Evolutionary conservation across 2,888 invertebrate genomes (phyloP), one percentile per base, ranked within the genome.

Genomic region (Ethmia dodecea): DNA sequence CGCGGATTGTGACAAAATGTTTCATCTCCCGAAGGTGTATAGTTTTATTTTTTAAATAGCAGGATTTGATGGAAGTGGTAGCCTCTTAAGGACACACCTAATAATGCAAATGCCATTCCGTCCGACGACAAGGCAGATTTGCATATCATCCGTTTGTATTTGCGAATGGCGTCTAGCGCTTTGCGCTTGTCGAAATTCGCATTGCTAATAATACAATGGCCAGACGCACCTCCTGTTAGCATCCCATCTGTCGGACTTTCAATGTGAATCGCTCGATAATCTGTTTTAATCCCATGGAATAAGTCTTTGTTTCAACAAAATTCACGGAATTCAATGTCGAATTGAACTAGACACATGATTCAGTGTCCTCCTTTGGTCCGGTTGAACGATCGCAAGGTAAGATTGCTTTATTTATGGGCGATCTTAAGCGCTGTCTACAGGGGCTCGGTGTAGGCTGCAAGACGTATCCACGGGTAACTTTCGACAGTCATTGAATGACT

Each of bases 401-500:
- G 61, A 56, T 68, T 49, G 52, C 58, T 74, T 72, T 65, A 70
- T 72, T 67, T 51, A 52, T 47, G 47, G 49, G 52, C 48, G 58
- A 46, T 54, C 59, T 64, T 70, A 68, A 52, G 69, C 42, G 54
- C 60, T 58, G 71, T 51, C 68, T 65, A 77, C 56, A 49, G 60
- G 60, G 65, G 66, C 60, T 59, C 67, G 64, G 55, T 62, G 62
- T 65, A 69, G 68, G 69, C 68, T 71, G 64, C 64, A 55, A 45
- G 45, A 42, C 58, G 60, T 67, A 62, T 67, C 68, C 61, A 63
- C 68, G 65, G 73, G 69, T 72, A 79, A 83, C 79, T 86, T 86
- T 84, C 83, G 81, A 79, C 83, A 80, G 78, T 79, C 79, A 79
- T 78, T 83, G 78, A 81, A 80, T 79, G 76, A 68, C 57, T 60